Base-by-base conservation (phyloP, 2,113 vertebrate species). In the Amblyopsis rosae region DNA sequence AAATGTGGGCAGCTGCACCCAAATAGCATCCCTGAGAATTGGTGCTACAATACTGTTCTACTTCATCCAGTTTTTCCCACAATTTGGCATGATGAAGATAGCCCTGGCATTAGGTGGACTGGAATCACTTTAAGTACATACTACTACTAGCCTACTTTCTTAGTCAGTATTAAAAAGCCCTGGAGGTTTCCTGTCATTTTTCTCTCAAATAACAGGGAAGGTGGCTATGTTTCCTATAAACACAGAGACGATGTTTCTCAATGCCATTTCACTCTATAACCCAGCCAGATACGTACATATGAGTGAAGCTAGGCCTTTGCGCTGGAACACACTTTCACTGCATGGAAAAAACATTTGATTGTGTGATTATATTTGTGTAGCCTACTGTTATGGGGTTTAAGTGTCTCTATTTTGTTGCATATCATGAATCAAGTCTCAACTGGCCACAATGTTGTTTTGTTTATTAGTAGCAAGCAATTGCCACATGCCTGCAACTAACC, bases 121-220 rank as follows among this genome's bases (percentile, higher is more conserved):
- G 59, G 6, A 3, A 26, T 67, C 64, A 59, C 68, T 62, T 73
- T 17, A n/a, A 16, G 79, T 81, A 73, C 26, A 26, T 26, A 26
- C 26, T 69, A 58, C 47, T 41, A 54, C 78, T 80, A 75, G 78
- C 57, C 84, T 79, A 79, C 79, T 79, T 84, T 84, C 81, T 77
- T 67, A 73, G 63, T 69, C 56, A 60, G 80, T 86, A 87, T 90
- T 82, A 87, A 90, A 91, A 89, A 86, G 66, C 87, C 85, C 77
- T 82, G 80, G 76, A 85, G 85, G 66, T 82, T 90, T 91, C 90
- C 90, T 82, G 90, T 77, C 69, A 91, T 91, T 91, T 91, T 90
- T 75, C 85, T 89, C 76, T 85, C 82, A 86, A 82, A 79, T 81
- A 84, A 73, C 82, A 81, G 87, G 86, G 89, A 88, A 86, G 74